Percentiles rank a stretch among this genome's conserved stretches.
Conservation (phyloP, 2,797 vertebrate genomes). For the Peromyscus attwateri region DNA sequence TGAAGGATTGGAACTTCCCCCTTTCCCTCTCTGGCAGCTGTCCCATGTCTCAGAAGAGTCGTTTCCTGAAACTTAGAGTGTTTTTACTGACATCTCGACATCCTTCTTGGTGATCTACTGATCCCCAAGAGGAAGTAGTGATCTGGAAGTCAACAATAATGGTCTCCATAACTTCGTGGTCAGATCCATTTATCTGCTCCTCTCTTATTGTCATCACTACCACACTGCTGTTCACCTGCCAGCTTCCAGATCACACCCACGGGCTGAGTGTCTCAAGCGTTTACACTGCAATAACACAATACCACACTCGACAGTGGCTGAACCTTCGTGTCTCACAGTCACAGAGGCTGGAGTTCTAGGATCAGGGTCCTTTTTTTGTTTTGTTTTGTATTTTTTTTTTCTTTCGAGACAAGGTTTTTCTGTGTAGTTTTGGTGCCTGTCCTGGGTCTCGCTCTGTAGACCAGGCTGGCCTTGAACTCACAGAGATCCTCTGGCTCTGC, state of each 20-base stretch:
- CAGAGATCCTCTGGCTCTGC: no score
- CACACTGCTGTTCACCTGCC: not conserved
- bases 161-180: not conserved
- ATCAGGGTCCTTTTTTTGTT: no score
- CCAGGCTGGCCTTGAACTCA: no score
- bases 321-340: not conserved
- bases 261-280: not conserved
- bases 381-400: no score
- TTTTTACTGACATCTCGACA: constrained; percentile 53
- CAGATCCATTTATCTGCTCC: not conserved
- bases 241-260: not conserved
- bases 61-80: constrained; percentile 66
- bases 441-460: no score
- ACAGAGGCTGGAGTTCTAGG: not conserved
- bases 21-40: no score
- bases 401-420: no score
- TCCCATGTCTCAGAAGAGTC: constrained; percentile 32
- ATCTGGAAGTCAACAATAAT: not conserved
- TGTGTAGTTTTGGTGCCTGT: no score
- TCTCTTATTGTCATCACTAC: not conserved
- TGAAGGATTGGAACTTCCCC: constrained; percentile 47
- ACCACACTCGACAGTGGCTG: not conserved
- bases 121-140: not conserved
- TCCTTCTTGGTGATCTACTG: constrained; percentile 32
- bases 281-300: not conserved